Conservation (phyloP, 2,797 vertebrate species). For the Ctenopoma kingsleyae region DNA sequence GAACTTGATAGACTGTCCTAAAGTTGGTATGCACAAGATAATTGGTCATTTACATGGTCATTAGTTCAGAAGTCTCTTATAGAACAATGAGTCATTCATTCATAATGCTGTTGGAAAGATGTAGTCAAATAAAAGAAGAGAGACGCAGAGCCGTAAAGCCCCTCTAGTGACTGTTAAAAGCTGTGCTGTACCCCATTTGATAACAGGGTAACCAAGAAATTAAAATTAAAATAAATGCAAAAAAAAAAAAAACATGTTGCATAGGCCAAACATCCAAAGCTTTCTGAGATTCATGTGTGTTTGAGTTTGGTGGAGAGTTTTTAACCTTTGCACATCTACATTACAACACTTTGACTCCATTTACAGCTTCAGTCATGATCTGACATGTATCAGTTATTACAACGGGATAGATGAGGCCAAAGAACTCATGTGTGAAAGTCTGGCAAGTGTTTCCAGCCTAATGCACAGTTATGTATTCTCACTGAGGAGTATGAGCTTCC, state of each 20-base stretch:
- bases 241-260: neutral
- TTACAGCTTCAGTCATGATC: constrained; percentile 10
- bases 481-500: constrained; percentile 14
- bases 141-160: constrained; percentile 21
- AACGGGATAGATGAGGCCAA: constrained; percentile 12
- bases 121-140: constrained; percentile 36
- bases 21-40: constrained; percentile 50
- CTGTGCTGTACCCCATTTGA: neutral
- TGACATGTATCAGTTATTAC: constrained; percentile 23
- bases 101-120: constrained; percentile 37
- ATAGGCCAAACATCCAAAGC: neutral
- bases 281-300: neutral
- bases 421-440: constrained; percentile 44
- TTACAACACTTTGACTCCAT: constrained; percentile 6
- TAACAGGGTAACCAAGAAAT: neutral
- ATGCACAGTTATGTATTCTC: constrained; percentile 37
- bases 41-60: constrained; percentile 43
- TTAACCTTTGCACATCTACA: neutral
- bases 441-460: constrained; percentile 16
- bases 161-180: constrained; percentile 22
- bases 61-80: constrained; percentile 46
- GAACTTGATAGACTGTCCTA: constrained; percentile 43
- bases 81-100: constrained; percentile 62
- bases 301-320: neutral
- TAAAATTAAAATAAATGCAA: constrained; percentile 17